A percentile compares a stretch with the other conserved stretches of the same genome.
Conservation (phyloP, 30 jellyfish, hydroid and myxozoan species). For the Mastigias papua region DNA sequence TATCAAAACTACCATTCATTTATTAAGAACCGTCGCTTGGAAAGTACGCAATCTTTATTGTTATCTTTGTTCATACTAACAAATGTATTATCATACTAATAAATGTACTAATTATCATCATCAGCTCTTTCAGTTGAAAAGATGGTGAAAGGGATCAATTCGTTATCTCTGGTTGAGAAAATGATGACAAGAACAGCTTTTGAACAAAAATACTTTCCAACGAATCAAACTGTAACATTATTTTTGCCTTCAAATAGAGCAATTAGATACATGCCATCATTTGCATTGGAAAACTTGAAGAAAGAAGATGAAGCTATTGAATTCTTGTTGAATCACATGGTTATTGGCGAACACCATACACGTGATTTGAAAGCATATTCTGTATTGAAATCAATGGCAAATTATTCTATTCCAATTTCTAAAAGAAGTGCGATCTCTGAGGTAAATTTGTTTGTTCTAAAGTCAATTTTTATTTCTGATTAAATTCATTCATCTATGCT, state of each 20-base stretch:
- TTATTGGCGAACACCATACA: not conserved
- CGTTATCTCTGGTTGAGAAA: slow-evolving; percentile 11
- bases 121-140: slow-evolving; percentile 20
- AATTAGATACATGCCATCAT: not conserved
- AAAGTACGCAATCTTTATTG: no score
- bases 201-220: not conserved
- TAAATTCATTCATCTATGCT: no score
- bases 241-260: slow-evolving; percentile 55
- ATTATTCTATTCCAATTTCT: not conserved
- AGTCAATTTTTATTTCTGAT: no score
- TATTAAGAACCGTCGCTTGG: no score
- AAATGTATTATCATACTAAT: no score
- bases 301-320: not conserved
- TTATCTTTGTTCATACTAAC: not conserved
- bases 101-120: not conserved
- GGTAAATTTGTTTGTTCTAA: no score
- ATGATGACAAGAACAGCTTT: slow-evolving; percentile 25
- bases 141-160: not conserved
- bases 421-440: not conserved
- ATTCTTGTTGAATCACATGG: slow-evolving; percentile 19
- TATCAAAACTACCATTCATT: no score
- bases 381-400: not conserved
- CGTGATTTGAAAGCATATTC: not conserved
- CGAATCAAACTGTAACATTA: slow-evolving; percentile 12
- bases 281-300: not conserved